Conservation (phyloP, 2,888 invertebrate species). For the Automeris io region DNA sequence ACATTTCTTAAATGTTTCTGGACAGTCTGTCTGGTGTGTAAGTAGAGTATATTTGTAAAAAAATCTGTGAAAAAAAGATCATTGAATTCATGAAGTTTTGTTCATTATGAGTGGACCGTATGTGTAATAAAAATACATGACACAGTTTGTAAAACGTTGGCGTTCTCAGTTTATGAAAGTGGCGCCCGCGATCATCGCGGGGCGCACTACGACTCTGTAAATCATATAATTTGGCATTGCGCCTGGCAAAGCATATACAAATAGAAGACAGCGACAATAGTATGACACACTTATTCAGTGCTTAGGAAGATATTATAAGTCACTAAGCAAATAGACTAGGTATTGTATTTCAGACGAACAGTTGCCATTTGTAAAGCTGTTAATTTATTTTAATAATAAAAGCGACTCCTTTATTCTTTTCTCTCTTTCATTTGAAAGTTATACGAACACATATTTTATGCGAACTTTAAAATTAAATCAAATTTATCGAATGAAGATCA, state of each 20-base stretch:
- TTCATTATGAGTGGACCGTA: slow-evolving; percentile 22
- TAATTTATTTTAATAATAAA: too few species aligned
- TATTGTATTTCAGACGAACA: background rate
- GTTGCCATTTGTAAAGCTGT: background rate
- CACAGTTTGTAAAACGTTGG: slow-evolving; percentile 41
- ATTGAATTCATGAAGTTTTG: slow-evolving; percentile 15
- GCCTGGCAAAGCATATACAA: slow-evolving; percentile 43
- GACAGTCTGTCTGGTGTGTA: slow-evolving; percentile 1
- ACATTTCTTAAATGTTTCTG: background rate
- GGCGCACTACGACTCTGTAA: slow-evolving; percentile 38
- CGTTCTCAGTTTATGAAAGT: slow-evolving; percentile 44
- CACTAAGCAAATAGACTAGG: slow-evolving; percentile 14
- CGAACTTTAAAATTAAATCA: too few species aligned
- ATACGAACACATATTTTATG: too few species aligned
- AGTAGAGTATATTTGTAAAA: slow-evolving; percentile 12
- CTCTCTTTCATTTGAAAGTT: too few species aligned
- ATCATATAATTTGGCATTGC: slow-evolving; percentile 65
- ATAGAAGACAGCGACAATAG: slow-evolving; percentile 9
- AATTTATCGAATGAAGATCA: too few species aligned
- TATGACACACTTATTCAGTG: slow-evolving; percentile 6
- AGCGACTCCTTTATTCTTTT: too few species aligned
- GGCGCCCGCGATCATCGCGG: slow-evolving; percentile 49
- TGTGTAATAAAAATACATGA: slow-evolving; percentile 38
- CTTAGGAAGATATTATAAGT: slow-evolving; percentile 3
- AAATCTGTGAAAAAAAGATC: slow-evolving; percentile 17